These are phyloP conservation scores for Fregetta grallaria DNA, from an alignment of 2,113 vertebrate genomes.

Conservation along the genomic window DNA sequence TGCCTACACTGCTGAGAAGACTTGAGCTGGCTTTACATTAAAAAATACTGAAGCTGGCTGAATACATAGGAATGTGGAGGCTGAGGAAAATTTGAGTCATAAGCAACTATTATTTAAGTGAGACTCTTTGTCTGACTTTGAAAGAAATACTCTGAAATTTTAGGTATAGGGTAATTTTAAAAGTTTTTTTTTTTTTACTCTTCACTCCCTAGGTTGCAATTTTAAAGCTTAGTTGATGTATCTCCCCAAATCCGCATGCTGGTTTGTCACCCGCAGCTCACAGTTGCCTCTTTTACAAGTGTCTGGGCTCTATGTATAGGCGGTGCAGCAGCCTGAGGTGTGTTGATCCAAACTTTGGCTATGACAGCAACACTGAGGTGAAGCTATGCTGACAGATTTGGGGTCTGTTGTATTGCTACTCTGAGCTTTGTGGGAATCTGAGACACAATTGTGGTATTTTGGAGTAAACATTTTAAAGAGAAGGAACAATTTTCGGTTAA, in stretches of 20 bases:
- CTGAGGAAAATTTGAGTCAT: not conserved
- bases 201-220: not conserved
- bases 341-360: not conserved
- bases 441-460: conserved; percentile 10
- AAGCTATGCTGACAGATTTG: not conserved
- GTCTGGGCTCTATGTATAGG: not conserved
- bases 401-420: not conserved
- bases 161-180: not conserved
- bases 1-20: not conserved
- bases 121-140: not conserved
- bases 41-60: not conserved
- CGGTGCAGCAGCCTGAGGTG: not conserved
- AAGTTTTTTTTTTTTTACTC: not conserved
- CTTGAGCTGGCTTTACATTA: not conserved
- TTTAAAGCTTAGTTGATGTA: not conserved
- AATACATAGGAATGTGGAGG: not conserved
- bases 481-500: not conserved
- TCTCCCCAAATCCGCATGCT: not conserved
- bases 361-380: not conserved
- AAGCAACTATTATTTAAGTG: not conserved
- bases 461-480: conserved; percentile 8
- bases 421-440: not conserved
- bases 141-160: not conserved
- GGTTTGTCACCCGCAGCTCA: not conserved
- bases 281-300: not conserved